Conservation (phyloP, 2,797 vertebrate species). For the Darevskia mixta region DNA sequence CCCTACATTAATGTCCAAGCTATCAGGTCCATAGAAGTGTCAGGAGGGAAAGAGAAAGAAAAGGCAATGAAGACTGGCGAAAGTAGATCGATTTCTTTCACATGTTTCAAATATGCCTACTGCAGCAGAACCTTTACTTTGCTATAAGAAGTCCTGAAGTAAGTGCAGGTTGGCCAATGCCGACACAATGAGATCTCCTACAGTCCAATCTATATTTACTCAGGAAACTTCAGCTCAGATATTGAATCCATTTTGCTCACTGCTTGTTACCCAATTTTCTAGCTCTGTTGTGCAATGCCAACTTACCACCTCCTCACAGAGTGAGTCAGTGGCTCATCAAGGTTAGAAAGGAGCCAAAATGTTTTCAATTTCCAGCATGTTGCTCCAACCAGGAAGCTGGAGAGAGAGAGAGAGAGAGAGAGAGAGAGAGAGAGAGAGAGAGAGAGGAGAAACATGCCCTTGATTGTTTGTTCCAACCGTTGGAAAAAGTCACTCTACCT, state of each 20-base stretch:
- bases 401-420: too few relatives aligned
- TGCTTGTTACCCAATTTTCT: conserved; percentile 36
- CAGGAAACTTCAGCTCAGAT: conserved; percentile 7
- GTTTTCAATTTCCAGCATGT: conserved; percentile 15
- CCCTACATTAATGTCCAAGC: neutral
- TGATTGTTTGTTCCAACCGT: conserved; percentile 4
- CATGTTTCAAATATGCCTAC: neutral
- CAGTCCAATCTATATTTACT: conserved; percentile 26
- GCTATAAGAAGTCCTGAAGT: neutral
- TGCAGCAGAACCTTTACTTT: conserved; percentile 1
- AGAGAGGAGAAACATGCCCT: neutral
- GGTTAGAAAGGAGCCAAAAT: conserved; percentile 3
- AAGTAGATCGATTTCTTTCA: neutral
- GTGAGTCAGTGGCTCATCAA: conserved; percentile 17
- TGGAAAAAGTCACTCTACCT: neutral
- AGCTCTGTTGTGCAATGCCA: neutral
- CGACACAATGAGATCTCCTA: neutral
- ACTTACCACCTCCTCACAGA: neutral
- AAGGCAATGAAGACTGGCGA: neutral
- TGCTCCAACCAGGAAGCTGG: neutral
- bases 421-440: too few relatives aligned
- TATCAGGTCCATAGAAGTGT: neutral
- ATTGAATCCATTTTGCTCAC: conserved; percentile 28
- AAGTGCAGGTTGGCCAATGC: neutral
- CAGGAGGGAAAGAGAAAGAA: neutral